Conservation (phyloP, 2,113 vertebrate species). For the Mirza zaza region DNA sequence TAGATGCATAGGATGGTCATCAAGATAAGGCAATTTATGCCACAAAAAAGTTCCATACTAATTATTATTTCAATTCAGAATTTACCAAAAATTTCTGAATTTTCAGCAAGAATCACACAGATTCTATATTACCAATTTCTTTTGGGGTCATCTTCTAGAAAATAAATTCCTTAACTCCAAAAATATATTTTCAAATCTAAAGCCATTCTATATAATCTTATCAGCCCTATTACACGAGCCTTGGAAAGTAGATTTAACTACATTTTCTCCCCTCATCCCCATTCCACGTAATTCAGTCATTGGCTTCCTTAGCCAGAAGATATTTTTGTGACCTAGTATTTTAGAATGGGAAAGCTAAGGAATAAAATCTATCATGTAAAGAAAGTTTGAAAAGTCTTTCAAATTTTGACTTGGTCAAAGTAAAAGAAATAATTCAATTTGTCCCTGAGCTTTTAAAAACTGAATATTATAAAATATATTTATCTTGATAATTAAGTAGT, state of each 20-base stretch:
- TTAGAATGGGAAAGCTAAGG: constrained; percentile 37
- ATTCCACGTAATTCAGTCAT: background rate
- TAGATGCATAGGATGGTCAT: background rate
- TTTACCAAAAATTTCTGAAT: background rate
- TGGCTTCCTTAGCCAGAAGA: background rate
- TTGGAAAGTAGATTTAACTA: background rate
- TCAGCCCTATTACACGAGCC: background rate
- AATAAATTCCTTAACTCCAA: background rate
- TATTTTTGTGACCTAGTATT: background rate
- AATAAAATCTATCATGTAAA: constrained; percentile 28
- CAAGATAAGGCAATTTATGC: background rate
- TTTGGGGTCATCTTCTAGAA: background rate
- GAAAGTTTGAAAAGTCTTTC: background rate
- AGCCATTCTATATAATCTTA: background rate
- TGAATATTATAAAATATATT: constrained; percentile 23
- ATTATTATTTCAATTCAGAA: background rate
- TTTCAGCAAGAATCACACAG: background rate
- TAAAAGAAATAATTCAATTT: constrained; percentile 48
- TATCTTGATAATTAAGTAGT: constrained; percentile 11
- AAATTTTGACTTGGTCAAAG: constrained; percentile 40
- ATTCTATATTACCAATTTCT: background rate
- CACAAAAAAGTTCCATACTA: background rate
- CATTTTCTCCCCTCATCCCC: background rate
- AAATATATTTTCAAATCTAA: background rate
- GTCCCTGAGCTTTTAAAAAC: constrained; percentile 37